Evolutionary conservation across 2,888 invertebrate species (phyloP).

Genomic region (Hydropsyche betteni): DNA sequence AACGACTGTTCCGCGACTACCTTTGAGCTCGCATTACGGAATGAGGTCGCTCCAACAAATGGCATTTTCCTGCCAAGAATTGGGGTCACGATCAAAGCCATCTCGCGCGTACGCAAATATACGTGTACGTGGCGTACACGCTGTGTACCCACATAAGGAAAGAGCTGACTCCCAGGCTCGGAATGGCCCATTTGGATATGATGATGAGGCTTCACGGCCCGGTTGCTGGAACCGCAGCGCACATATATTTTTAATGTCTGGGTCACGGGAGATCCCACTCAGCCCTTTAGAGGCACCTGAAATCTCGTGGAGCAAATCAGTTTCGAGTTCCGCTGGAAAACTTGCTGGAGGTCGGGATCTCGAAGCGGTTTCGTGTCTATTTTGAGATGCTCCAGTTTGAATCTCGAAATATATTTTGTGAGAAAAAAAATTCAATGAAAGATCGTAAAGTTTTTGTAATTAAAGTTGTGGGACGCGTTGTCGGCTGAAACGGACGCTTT

Average conservation of each 20-base stretch:
- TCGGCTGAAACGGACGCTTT: no score
- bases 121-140: background rate
- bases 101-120: background rate
- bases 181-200: conserved; percentile 37
- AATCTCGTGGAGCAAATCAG: no score
- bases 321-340: no score
- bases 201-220: conserved; percentile 37
- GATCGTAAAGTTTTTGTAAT: no score
- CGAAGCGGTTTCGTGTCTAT: no score
- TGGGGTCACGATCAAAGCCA: conserved; percentile 41
- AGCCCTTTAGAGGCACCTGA: background rate
- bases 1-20: conserved; percentile 29
- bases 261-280: background rate
- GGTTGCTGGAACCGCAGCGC: background rate
- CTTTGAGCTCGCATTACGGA: conserved; percentile 29
- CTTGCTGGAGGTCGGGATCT: no score
- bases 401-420: no score
- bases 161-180: conserved; percentile 1
- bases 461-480: no score
- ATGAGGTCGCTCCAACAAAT: conserved; percentile 35
- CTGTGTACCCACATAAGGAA: background rate
- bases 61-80: conserved; percentile 39
- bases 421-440: no score
- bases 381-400: no score
- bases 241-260: conserved; percentile 16